Base-by-base conservation (phyloP, 2,797 vertebrate genomes). In the Rhinophrynus dorsalis region DNA sequence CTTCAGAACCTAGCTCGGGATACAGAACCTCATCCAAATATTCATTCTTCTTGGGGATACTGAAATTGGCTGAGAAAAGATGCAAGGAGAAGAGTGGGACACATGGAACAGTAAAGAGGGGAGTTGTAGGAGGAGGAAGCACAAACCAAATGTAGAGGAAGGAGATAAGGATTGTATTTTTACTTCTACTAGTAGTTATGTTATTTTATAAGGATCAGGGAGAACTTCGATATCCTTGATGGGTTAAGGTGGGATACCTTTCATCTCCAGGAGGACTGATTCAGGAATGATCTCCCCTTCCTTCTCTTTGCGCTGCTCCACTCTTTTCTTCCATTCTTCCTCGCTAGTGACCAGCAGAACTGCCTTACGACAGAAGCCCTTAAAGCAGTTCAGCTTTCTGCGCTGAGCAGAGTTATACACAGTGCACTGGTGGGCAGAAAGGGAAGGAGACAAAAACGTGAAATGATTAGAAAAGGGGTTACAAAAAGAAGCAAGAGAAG, bases 351-450 rank as follows among this genome's bases (percentile, higher is more conserved):
- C 92, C 1, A 96, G 80, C 32, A 95, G 91, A 47, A 94, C 84
- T 15, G 87, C 92, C 56, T 75, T 85, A 1, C 91, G 88, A 33
- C 82, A 82, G 77, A 93, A 96, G 18, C 92, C 89, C 20, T 79
- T 72, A 72, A 97, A 97, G 54, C 91, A 86, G 59, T 89, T 81
- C 54, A 97, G 85, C 82, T 96, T 97, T 82, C 94, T 81, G 37
- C 86, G 84, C 8, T 91, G 94, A 17, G 95, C 94, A 6, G 94
- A 96, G 75, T 92, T 89, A 78, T 95, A 93, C 56, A 93, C 84
- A n/a, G 95, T 97, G 71, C 91, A 90, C 95, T 96, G 77, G 26
- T 21, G 40, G 40, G 15, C 8, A 7, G 5, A 38, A 38, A 38
- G 17, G 6, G 44, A 35, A 15, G 23, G 6, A 17, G 51, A 3